phyloP scores from a whole-genome alignment of 1,140 invertebrate species.

The Trichomalopsis sarcophagae region DNA sequence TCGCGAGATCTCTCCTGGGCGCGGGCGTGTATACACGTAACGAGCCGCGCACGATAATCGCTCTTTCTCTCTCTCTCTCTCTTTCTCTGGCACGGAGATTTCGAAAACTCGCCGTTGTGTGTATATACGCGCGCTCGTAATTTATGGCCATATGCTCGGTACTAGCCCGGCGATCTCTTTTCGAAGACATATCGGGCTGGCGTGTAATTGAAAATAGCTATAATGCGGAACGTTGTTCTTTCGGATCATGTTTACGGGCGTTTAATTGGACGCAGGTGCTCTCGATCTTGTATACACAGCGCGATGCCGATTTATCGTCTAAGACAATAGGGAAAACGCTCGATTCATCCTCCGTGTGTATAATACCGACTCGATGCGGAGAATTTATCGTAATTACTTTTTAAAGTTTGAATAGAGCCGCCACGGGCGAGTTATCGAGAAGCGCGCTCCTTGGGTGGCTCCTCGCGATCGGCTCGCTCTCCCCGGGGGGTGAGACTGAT shows the following conservation, averaged over 20 bases:
- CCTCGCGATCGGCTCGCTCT: slow-evolving; percentile 53
- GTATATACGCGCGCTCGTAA: slow-evolving; percentile 1
- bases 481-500: slow-evolving; percentile 67
- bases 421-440: slow-evolving; percentile 67
- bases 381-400: slow-evolving; percentile 58
- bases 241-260: background rate
- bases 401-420: slow-evolving; percentile 63
- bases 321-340: background rate
- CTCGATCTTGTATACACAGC: no score
- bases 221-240: background rate
- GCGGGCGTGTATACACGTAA: slow-evolving; percentile 16
- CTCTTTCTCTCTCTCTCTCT: background rate
- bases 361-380: background rate
- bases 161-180: background rate
- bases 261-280: background rate
- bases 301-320: background rate
- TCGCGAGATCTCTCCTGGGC: background rate
- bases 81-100: slow-evolving; percentile 31
- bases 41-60: slow-evolving; percentile 37
- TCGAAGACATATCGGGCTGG: background rate
- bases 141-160: slow-evolving; percentile 16
- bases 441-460: slow-evolving; percentile 71
- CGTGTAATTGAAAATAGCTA: slow-evolving; percentile 16
- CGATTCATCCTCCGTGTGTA: no score
- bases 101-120: slow-evolving; percentile 35